These are phyloP conservation scores for Cataglyphis cursor DNA, from an alignment of 2,888 invertebrate species.

Conservation along the genomic window DNA sequence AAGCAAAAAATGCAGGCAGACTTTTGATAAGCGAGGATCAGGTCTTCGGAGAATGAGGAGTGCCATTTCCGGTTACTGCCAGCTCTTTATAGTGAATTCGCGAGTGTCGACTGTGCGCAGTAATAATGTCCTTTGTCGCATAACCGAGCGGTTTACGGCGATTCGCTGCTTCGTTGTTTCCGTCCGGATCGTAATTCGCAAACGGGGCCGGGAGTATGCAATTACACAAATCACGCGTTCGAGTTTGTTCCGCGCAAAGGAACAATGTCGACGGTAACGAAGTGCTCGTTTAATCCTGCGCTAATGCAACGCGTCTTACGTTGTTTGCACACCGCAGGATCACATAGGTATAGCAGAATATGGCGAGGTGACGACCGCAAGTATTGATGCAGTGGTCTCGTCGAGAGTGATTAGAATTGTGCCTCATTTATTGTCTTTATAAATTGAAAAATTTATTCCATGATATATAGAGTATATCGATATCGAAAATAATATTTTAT, in stretches of 20 bases:
- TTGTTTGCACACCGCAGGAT: slow-evolving; percentile 7
- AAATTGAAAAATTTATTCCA: background rate
- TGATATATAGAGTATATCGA: background rate
- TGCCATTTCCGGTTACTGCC: background rate
- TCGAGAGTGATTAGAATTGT: background rate
- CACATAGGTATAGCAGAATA: background rate
- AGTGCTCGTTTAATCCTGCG: background rate
- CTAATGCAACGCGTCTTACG: slow-evolving; percentile 19
- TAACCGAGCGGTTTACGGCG: slow-evolving; percentile 30
- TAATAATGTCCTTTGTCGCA: slow-evolving; percentile 23
- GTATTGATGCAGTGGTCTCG: background rate
- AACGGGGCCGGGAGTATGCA: slow-evolving; percentile 9
- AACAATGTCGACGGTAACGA: slow-evolving; percentile 22
- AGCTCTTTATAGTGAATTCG: background rate
- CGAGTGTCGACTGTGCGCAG: background rate
- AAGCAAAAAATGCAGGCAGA: background rate
- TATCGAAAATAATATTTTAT: background rate
- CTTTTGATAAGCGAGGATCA: background rate
- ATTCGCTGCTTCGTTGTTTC: slow-evolving; percentile 45
- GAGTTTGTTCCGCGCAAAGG: slow-evolving; percentile 23
- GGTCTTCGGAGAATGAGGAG: background rate
- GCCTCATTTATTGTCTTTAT: background rate
- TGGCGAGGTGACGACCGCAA: background rate
- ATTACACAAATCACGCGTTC: slow-evolving; percentile 25
- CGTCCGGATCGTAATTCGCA: slow-evolving; percentile 5